These are phyloP conservation scores for Drosophila repleta DNA, from an alignment of 1,140 invertebrate genomes.

Conservation along the genomic window DNA sequence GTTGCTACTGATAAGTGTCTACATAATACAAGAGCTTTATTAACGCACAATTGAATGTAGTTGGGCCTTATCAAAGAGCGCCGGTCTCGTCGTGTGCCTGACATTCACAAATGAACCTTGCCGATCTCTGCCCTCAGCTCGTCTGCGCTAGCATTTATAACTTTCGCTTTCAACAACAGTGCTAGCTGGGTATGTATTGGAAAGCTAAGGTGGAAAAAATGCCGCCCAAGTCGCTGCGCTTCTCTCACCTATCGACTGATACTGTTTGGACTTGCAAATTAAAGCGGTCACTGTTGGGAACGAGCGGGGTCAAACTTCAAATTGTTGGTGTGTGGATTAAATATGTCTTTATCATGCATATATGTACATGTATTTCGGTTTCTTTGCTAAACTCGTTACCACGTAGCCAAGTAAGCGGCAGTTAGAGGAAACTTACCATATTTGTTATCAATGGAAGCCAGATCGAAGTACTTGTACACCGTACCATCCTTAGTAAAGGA, in stretches of 20 bases:
- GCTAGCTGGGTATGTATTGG: constrained; percentile 7
- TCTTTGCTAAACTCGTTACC: background rate
- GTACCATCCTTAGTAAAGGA: constrained; percentile 87
- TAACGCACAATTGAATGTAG: constrained; percentile 27
- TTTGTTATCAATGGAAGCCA: constrained; percentile 88
- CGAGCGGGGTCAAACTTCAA: constrained; percentile 67
- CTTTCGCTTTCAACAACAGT: constrained; percentile 62
- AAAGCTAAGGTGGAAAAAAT: constrained; percentile 31
- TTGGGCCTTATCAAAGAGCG: constrained; percentile 47
- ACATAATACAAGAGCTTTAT: constrained; percentile 41
- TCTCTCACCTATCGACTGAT: constrained; percentile 55
- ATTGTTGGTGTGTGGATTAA: constrained; percentile 19
- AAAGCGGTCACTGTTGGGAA: constrained; percentile 21
- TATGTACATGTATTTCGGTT: background rate
- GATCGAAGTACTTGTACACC: constrained; percentile 90
- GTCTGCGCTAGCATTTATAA: constrained; percentile 32
- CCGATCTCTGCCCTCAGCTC: background rate
- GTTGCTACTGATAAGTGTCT: constrained; percentile 53
- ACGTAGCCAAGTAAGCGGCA: constrained; percentile 37
- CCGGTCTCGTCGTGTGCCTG: constrained; percentile 23
- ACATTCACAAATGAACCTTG: constrained; percentile 10
- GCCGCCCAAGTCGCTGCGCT: constrained; percentile 2
- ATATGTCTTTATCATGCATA: constrained; percentile 31
- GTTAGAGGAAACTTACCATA: constrained; percentile 88
- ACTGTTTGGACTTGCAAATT: constrained; percentile 70